Evolutionary conservation across 2,797 vertebrate species (phyloP).

Genomic region (Falco berigora): DNA sequence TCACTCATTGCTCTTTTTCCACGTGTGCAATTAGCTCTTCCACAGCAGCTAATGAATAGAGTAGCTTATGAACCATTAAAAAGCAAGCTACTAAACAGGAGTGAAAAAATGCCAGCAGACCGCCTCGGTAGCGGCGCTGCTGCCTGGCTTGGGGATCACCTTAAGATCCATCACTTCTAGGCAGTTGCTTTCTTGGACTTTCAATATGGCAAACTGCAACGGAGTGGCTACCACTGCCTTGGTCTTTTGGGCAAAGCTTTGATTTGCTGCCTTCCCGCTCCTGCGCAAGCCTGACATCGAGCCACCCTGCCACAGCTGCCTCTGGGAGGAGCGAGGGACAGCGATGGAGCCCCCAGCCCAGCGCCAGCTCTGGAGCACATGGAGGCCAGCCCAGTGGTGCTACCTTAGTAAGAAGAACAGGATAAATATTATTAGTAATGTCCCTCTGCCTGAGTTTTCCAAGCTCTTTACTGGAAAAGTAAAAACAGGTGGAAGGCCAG

Average conservation of each 20-base stretch:
- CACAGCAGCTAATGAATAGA: slow-evolving; percentile 29
- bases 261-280: neutral
- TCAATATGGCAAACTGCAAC: neutral
- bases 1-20: slow-evolving; percentile 3
- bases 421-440: neutral
- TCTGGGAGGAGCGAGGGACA: neutral
- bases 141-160: neutral
- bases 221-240: neutral
- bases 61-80: slow-evolving; percentile 12
- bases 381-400: neutral
- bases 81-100: neutral
- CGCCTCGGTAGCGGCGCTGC: neutral
- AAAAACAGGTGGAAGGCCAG: neutral
- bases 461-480: neutral
- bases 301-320: neutral
- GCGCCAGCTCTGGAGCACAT: neutral
- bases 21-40: neutral
- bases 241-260: neutral
- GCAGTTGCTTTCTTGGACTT: neutral
- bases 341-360: neutral
- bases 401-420: neutral
- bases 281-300: fast-evolving
- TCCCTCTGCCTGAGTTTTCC: neutral
- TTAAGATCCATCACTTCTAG: neutral
- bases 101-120: neutral